A percentile compares a stretch with the other conserved stretches of the same genome.
phyloP scores from a whole-genome alignment of 1,140 invertebrate species.

The Lamellibrachia luymesi region DNA sequence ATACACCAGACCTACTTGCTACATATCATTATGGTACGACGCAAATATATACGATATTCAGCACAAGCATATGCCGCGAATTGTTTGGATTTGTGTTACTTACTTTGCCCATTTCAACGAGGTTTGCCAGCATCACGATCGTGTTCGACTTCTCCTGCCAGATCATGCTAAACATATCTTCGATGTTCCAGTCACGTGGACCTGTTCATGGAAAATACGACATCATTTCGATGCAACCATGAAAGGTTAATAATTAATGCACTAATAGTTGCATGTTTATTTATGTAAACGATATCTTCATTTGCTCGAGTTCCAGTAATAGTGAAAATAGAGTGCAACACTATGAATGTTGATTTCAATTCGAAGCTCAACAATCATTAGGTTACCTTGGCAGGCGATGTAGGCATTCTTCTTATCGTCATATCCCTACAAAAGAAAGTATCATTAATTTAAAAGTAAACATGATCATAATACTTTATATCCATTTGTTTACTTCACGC shows the following conservation, averaged over 20 bases:
- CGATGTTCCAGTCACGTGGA: conserved; percentile 63
- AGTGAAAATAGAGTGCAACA: not conserved
- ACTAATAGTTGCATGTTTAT: too few species aligned
- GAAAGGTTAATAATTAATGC: not conserved
- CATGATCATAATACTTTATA: too few species aligned
- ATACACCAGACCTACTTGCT: not conserved
- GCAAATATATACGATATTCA: not conserved
- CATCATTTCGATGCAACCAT: not conserved
- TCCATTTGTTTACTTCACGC: too few species aligned
- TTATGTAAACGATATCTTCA: too few species aligned
- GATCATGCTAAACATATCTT: conserved; percentile 40
- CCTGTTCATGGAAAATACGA: conserved; percentile 42
- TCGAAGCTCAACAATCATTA: not conserved
- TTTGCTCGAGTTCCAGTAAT: too few species aligned
- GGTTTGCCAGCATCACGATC: conserved; percentile 40
- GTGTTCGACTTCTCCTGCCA: conserved; percentile 34
- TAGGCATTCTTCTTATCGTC: conserved; percentile 15
- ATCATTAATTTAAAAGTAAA: not conserved
- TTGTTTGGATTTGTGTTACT: not conserved
- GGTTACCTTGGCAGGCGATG: conserved; percentile 21
- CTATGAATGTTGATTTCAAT: not conserved
- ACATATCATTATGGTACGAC: not conserved
- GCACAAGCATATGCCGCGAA: not conserved
- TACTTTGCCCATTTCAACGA: conserved; percentile 35
- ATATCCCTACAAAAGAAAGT: conserved; percentile 16